Percentiles rank a stretch among this genome's conserved stretches.
Evolutionary conservation across 1,140 invertebrate genomes (phyloP).

Genomic region (Hormaphis cornu): DNA sequence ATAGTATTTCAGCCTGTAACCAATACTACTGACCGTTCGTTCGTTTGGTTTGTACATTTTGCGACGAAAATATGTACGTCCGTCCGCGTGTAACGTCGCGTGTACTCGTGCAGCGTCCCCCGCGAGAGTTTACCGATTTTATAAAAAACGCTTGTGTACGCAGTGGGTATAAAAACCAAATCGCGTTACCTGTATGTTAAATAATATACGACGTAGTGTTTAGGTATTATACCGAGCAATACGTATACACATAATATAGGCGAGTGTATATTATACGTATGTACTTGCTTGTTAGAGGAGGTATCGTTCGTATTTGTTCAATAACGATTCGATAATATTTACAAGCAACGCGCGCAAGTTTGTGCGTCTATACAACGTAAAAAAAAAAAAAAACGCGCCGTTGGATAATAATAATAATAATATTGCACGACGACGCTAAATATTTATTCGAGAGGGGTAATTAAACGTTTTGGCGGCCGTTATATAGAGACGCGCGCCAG

Average conservation of each 20-base stretch:
- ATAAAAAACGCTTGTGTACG: neutral
- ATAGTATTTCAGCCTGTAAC: too few species aligned
- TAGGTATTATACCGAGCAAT: neutral
- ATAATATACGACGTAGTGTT: neutral
- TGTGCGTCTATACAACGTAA: too few species aligned
- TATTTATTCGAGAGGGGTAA: neutral
- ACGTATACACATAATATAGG: neutral
- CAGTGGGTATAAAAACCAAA: conserved; percentile 5
- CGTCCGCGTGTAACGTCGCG: neutral
- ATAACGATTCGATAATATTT: conserved; percentile 30
- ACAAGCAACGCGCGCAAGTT: neutral
- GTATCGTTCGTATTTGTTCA: conserved; percentile 25
- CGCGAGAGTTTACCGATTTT: neutral
- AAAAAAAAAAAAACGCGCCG: too few species aligned
- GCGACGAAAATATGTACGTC: too few species aligned
- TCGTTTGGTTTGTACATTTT: too few species aligned
- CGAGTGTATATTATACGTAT: too few species aligned
- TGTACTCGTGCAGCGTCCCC: neutral
- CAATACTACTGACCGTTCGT: too few species aligned
- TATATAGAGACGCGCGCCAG: neutral
- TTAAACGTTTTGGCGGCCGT: neutral
- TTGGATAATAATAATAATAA: too few species aligned
- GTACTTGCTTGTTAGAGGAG: too few species aligned
- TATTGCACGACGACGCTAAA: neutral
- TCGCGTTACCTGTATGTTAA: neutral